Base-by-base conservation (phyloP, 2,113 vertebrate species). In the Istiophorus platypterus region DNA sequence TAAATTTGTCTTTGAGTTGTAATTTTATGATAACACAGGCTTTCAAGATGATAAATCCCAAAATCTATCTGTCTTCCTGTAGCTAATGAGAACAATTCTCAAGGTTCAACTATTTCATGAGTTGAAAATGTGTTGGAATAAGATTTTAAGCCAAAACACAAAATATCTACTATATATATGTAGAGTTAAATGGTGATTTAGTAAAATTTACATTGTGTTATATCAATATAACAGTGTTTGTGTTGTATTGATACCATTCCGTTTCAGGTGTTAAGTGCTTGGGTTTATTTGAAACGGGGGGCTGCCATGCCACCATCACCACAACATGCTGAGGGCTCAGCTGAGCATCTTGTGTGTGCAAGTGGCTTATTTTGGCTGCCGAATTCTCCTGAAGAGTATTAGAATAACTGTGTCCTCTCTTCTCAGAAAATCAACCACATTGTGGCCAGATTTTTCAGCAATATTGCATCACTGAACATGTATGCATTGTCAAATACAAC, bases 241-340 rank as follows among this genome's bases (percentile, higher is more conserved):
- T 54, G 26, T 61, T 58, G 61, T 54, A 22, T 26, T 64, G 4
- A 26, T 63, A 12, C 11, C n/a, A n/a, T 64, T 74, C 37, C 29
- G n/a, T 75, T 56, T 54, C 20, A 18, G 27, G 9, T 7, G 0
- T 1, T 51, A 17, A 26, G 12, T 39, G 31, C 64, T 82, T 71
- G 62, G 72, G 77, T 85, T 85, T 27, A 66, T 52, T 22, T 72
- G 52, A 84, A 64, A 56, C 22, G 39, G 15, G 34, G 3, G 34
- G 24, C 4, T 31, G 22, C 4, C 4, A 18, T n/a, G 26, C 7
- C n/a, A 67, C 5, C 2, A 42, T 7, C 68, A 18, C n/a, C 18
- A 67, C 85, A 85, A 90, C 89, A 81, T 92, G 87, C 91, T 90
- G 91, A 64, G 13, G 1, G 1, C 49, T 27, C 34, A 39, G 13